phyloP scores from a whole-genome alignment of 2,888 invertebrate species.

The Calliphora vomitoria region DNA sequence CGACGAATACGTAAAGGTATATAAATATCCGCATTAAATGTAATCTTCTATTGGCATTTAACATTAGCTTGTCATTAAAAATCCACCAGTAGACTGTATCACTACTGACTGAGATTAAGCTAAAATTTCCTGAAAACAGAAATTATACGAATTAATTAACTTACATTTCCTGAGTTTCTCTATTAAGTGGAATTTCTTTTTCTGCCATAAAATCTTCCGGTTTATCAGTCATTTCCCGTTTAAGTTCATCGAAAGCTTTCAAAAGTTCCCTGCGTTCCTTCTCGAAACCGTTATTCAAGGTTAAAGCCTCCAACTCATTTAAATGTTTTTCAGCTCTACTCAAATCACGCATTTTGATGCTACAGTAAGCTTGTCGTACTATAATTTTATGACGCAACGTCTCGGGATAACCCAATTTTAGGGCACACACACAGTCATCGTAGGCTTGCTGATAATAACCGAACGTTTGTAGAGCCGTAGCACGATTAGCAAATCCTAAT shows the following conservation, averaged over 20 bases:
- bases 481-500: conserved; percentile 82
- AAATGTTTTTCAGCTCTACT: conserved; percentile 74
- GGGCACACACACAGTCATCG: conserved; percentile 81
- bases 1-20: too few relatives aligned
- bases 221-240: background rate
- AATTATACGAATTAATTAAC: too few relatives aligned
- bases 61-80: too few relatives aligned
- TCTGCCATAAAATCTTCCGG: background rate
- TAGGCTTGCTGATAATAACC: conserved; percentile 81
- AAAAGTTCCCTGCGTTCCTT: conserved; percentile 73
- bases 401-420: conserved; percentile 78
- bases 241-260: conserved; percentile 35
- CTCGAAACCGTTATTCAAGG: conserved; percentile 74
- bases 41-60: too few relatives aligned
- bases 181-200: background rate
- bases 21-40: too few relatives aligned
- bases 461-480: conserved; percentile 80
- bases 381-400: conserved; percentile 77
- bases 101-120: too few relatives aligned
- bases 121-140: too few relatives aligned
- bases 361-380: conserved; percentile 79
- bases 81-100: too few relatives aligned
- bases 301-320: conserved; percentile 57
- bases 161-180: conserved; percentile 70
- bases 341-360: conserved; percentile 75